These are phyloP conservation scores for Nasonia giraulti DNA, from an alignment of 1,140 invertebrate species.

Conservation along the genomic window DNA sequence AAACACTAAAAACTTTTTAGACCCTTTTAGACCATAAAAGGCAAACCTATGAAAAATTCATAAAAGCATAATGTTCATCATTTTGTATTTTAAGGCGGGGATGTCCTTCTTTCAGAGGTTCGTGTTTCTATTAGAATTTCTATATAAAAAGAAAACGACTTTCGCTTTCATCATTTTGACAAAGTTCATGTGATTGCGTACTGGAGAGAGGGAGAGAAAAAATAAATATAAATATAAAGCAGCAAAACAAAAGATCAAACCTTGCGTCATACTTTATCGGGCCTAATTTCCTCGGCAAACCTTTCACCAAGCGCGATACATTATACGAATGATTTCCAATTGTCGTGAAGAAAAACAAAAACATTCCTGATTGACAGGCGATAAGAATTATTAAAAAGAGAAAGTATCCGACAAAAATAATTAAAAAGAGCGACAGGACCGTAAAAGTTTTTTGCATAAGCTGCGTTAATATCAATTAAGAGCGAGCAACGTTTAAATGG, in stretches of 20 bases:
- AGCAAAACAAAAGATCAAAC: slow-evolving; percentile 31
- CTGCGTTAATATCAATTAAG: slow-evolving; percentile 19
- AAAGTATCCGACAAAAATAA: neutral
- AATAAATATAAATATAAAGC: slow-evolving; percentile 28
- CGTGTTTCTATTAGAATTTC: slow-evolving; percentile 51
- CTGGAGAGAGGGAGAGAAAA: neutral
- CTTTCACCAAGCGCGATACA: neutral
- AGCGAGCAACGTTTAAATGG: slow-evolving; percentile 48
- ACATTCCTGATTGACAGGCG: slow-evolving; percentile 38
- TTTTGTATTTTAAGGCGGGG: slow-evolving; percentile 47
- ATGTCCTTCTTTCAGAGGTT: slow-evolving; percentile 48
- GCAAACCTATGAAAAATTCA: slow-evolving; percentile 32
- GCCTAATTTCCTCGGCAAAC: slow-evolving; percentile 42
- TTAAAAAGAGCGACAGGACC: neutral
- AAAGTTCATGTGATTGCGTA: neutral
- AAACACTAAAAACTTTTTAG: slow-evolving; percentile 37
- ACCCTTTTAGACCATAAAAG: slow-evolving; percentile 18
- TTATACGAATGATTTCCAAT: slow-evolving; percentile 36
- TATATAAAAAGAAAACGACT: slow-evolving; percentile 32
- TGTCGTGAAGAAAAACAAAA: neutral
- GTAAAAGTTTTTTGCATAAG: slow-evolving; percentile 14
- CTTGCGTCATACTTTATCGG: slow-evolving; percentile 19
- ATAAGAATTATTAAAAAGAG: neutral
- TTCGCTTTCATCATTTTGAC: slow-evolving; percentile 22
- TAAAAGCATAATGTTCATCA: slow-evolving; percentile 56